Conservation (phyloP, 2,113 vertebrate genomes). For the Chrysemys picta region DNA sequence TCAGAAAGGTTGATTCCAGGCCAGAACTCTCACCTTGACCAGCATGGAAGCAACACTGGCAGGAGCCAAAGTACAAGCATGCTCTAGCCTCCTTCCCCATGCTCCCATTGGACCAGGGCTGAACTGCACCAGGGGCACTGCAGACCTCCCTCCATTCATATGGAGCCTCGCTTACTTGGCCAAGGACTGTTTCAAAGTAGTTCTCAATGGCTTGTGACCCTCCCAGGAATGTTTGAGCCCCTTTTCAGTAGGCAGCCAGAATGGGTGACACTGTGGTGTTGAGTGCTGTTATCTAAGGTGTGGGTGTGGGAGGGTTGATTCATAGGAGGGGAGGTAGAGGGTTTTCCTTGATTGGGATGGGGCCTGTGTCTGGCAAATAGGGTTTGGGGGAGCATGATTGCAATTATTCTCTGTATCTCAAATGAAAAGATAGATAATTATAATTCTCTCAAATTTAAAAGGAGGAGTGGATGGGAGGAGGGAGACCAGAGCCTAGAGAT, state of each 20-base stretch:
- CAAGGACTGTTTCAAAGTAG: background rate
- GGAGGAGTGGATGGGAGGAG: no score
- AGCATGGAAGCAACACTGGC: background rate
- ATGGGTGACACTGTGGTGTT: background rate
- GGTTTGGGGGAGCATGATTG: background rate
- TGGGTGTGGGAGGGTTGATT: background rate
- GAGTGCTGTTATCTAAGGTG: background rate
- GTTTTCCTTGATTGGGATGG: background rate
- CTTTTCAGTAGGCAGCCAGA: background rate
- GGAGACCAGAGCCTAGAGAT: no score
- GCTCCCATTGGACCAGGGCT: background rate
- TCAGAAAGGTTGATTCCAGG: background rate
- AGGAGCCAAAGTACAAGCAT: background rate
- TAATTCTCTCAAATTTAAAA: no score
- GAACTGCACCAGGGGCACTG: background rate
- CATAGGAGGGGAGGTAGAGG: background rate
- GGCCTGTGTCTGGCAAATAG: background rate
- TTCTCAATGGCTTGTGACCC: background rate
- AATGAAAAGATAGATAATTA: background rate
- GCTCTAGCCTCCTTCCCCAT: background rate
- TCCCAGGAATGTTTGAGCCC: background rate
- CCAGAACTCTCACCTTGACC: background rate
- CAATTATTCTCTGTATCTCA: background rate
- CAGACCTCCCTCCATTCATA: background rate
- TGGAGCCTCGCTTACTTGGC: background rate